phyloP scores from a whole-genome alignment of 2,888 invertebrate species.

The Saturnia japonica region DNA sequence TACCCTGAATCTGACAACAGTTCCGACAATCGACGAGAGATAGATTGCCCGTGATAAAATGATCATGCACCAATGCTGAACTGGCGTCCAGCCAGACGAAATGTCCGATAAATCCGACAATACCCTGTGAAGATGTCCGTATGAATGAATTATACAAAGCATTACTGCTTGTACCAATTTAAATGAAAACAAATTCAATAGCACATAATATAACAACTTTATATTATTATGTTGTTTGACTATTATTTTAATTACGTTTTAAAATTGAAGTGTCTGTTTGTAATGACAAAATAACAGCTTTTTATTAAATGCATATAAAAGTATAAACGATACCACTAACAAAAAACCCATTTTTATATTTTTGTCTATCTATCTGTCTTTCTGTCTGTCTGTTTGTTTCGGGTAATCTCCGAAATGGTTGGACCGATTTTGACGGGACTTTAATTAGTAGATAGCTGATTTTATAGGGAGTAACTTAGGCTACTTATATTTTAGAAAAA shows the following conservation, averaged over 20 bases:
- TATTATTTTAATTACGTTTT: background rate
- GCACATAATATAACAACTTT: background rate
- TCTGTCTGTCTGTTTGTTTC: too few species aligned
- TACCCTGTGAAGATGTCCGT: conserved; percentile 38
- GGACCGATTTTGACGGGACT: too few species aligned
- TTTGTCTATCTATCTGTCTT: too few species aligned
- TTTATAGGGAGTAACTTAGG: too few species aligned
- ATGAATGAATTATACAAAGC: conserved; percentile 35
- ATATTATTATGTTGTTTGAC: background rate
- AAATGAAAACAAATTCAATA: conserved; percentile 8
- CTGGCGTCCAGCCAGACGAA: conserved; percentile 51
- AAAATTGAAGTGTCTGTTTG: background rate
- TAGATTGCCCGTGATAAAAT: conserved; percentile 51
- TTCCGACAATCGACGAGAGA: conserved; percentile 30
- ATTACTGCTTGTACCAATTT: conserved; percentile 18
- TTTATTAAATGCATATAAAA: too few species aligned
- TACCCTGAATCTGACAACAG: conserved; percentile 14
- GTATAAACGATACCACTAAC: too few species aligned
- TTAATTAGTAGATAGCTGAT: too few species aligned
- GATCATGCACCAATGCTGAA: conserved; percentile 44
- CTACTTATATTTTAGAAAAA: too few species aligned
- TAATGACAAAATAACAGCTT: too few species aligned
- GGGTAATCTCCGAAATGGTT: too few species aligned
- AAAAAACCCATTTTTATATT: too few species aligned
- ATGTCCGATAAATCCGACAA: conserved; percentile 41